Conservation (phyloP, 2,888 invertebrate species). For the Melieria crassipennis region DNA sequence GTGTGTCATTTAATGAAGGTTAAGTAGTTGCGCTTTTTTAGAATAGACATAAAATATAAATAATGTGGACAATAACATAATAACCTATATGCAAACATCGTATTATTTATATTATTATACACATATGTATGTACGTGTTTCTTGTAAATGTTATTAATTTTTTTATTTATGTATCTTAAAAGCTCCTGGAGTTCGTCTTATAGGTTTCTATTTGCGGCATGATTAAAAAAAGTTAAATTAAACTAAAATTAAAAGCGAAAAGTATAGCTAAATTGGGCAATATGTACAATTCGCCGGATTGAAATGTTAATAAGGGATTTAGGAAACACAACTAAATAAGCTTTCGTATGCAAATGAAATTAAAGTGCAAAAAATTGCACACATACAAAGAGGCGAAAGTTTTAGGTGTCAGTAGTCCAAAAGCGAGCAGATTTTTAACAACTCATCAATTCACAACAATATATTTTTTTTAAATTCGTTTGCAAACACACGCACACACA, state of each 20-base stretch:
- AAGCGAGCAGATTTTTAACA: slow-evolving; percentile 2
- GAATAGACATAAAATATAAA: too few relatives aligned
- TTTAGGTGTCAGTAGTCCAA: not conserved
- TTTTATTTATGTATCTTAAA: slow-evolving; percentile 13
- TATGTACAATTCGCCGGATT: not conserved
- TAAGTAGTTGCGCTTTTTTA: too few relatives aligned
- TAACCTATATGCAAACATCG: too few relatives aligned
- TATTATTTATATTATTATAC: not conserved
- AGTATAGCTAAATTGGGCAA: too few relatives aligned
- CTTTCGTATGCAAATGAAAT: not conserved
- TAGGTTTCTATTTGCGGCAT: not conserved
- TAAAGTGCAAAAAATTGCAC: not conserved
- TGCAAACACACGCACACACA: not conserved
- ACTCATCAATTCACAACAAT: slow-evolving; percentile 31
- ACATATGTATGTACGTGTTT: not conserved
- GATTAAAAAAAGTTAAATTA: not conserved
- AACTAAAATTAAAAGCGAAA: not conserved
- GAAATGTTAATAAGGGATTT: not conserved
- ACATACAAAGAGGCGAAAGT: not conserved
- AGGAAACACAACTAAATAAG: not conserved
- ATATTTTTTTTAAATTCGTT: not conserved
- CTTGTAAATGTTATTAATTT: not conserved
- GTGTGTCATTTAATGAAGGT: too few relatives aligned
- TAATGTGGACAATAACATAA: too few relatives aligned
- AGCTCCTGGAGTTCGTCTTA: slow-evolving; percentile 20